Evolutionary conservation across 1,140 invertebrate species (phyloP), one percentile per base, ranked within the genome.

Genomic region (Pomacea maculata): DNA sequence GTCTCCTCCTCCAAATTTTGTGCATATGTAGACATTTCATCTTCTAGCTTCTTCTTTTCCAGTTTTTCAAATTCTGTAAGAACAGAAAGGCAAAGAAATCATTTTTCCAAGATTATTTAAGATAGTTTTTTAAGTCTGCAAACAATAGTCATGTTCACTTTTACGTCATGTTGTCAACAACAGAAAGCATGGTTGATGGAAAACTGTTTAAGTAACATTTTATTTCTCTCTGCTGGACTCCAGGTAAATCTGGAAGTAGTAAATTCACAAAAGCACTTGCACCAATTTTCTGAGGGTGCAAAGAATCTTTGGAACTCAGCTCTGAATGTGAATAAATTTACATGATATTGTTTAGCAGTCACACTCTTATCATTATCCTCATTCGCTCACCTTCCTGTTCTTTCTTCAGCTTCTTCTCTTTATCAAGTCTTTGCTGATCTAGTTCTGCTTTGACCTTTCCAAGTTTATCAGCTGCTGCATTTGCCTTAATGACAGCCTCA

Each of bases 1-100:
- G 87, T 89, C 80, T 90, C 89, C 12, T 84, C 80, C 80, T 90
- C 89, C 21, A 90, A 78, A 57, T 89, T 81, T 63, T 86, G 75
- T 15, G 87, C 83, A 83, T 86, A 90, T 1, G 72, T 78, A n/a
- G 83, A 81, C 83, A 90, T 84, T 80, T 90, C 87, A n/a, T 81
- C 82, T 29, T 88, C 86, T 61, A 89, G 79, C 17, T 84, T 70
- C 55, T 83, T 83, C 75, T 87, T 85, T 78, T 89, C 87, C 25
- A 78, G 80, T 68, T 84, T 84, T 75, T 90, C 88, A 85, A 89
- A 90, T 25, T 86, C 88, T 90, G 64, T 54, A 73, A 77, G 70
- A 25, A 73, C 55, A 61, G 15, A 61, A 61, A 68, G 45, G 19
- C 25, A 73, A 45, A 73, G 34, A 21, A 2, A n/a, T 52, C 19